Percentiles rank a stretch among this genome's conserved stretches.
Conservation (phyloP, 2,797 vertebrate species). For the Gallinago nigripennis region DNA sequence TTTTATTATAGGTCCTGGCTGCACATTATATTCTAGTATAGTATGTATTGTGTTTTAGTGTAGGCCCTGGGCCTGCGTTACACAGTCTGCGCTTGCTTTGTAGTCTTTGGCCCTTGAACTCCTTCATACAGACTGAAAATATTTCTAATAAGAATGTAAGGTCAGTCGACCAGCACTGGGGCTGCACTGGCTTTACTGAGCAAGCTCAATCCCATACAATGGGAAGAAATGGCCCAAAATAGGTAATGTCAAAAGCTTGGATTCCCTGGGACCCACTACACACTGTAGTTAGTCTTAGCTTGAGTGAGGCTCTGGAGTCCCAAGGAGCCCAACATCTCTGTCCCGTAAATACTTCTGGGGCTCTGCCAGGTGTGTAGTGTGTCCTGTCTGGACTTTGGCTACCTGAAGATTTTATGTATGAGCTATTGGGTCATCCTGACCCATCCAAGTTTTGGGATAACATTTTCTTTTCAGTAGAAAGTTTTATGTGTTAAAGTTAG, state of each 20-base stretch:
- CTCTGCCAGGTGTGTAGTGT: not conserved
- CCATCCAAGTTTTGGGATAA: not conserved
- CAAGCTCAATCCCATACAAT: not conserved
- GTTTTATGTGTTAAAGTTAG: not conserved
- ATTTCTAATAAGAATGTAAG: not conserved
- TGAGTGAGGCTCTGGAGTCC: not conserved
- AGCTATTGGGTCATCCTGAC: not conserved
- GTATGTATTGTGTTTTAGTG: rapidly evolving
- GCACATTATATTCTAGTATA: rapidly evolving
- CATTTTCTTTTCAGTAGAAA: not conserved
- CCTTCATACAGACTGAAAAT: not conserved
- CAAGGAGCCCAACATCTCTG: not conserved
- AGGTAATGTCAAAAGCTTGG: not conserved
- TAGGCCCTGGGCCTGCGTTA: not conserved
- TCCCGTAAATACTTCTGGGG: not conserved
- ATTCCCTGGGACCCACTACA: rapidly evolving
- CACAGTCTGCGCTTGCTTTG: not conserved
- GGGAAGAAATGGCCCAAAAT: not conserved
- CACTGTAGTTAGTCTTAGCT: not conserved
- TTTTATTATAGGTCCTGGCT: not conserved
- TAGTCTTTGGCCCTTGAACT: not conserved
- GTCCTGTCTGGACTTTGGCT: not conserved
- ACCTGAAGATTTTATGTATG: not conserved
- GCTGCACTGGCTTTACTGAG: not conserved
- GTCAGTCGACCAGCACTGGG: not conserved